Evolutionary conservation across 2,888 invertebrate species (phyloP).

Genomic region (Mimachlamys varia): DNA sequence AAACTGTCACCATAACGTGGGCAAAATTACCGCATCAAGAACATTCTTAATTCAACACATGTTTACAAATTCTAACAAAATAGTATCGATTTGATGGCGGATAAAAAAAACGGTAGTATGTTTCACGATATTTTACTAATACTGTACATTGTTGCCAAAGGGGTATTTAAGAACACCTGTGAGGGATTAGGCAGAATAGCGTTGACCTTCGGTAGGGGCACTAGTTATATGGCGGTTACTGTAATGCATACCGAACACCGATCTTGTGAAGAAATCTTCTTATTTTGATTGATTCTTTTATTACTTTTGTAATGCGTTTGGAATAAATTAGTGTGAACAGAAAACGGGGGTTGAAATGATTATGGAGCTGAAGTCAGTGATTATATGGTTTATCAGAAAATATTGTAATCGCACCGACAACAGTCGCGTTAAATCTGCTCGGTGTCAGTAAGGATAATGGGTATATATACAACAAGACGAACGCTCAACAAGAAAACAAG

Average conservation of each 20-base stretch:
- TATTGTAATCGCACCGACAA: not conserved
- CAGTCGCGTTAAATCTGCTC: not conserved
- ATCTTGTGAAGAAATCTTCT: not conserved
- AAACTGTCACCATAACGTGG: constrained; percentile 10
- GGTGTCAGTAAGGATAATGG: not conserved
- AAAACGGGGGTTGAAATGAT: constrained; percentile 27
- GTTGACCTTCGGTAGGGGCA: constrained; percentile 5
- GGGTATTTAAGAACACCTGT: constrained; percentile 36
- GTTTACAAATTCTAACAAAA: constrained; percentile 34
- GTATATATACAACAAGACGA: constrained; percentile 9
- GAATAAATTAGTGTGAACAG: constrained; percentile 36
- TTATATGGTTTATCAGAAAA: constrained; percentile 36
- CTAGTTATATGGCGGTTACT: constrained; percentile 15
- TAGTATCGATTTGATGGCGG: constrained; percentile 24
- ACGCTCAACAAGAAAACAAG: not conserved
- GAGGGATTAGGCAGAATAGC: constrained; percentile 20
- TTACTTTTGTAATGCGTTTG: constrained; percentile 34
- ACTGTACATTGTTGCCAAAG: not conserved
- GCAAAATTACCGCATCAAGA: constrained; percentile 36
- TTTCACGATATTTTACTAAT: constrained; percentile 6
- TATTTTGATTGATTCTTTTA: constrained; percentile 36
- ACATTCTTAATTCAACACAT: constrained; percentile 36
- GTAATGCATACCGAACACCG: constrained; percentile 23
- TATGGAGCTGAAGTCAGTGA: constrained; percentile 28
- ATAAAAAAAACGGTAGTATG: constrained; percentile 34